Conservation (phyloP, 2,113 vertebrate species). For the Varanus komodoensis region DNA sequence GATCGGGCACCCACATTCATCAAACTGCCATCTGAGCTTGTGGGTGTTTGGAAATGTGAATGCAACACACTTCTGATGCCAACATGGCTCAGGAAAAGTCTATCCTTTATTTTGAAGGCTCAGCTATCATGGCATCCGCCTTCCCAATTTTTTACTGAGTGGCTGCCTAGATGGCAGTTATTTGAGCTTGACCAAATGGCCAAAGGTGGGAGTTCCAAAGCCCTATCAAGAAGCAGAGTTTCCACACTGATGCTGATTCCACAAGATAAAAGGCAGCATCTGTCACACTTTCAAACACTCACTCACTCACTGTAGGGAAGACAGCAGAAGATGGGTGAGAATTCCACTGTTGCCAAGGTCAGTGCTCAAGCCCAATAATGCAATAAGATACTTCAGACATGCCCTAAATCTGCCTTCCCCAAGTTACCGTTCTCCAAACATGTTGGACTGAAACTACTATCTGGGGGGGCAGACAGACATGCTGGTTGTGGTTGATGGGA, state of each 20-base stretch:
- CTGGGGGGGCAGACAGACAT: too few relatives aligned
- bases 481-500: neutral
- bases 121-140: neutral
- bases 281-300: constrained; percentile 50
- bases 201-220: constrained; percentile 58
- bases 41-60: neutral
- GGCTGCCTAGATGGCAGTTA: constrained; percentile 39
- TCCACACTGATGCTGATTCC: constrained; percentile 41
- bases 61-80: neutral
- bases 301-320: constrained; percentile 44
- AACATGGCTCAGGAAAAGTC: neutral
- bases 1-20: neutral
- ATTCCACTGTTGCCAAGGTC: constrained; percentile 15
- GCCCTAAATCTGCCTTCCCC: neutral
- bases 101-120: constrained; percentile 4
- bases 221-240: constrained; percentile 32
- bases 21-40: neutral
- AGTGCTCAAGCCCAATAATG: constrained; percentile 14
- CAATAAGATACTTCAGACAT: neutral
- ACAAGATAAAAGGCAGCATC: constrained; percentile 48
- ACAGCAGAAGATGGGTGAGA: constrained; percentile 39
- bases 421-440: too few relatives aligned
- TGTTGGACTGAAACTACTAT: too few relatives aligned
- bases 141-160: constrained; percentile 21
- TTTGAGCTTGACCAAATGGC: constrained; percentile 42